Base-by-base conservation (phyloP, 2,113 vertebrate species). In the Hippopotamus amphibius region DNA sequence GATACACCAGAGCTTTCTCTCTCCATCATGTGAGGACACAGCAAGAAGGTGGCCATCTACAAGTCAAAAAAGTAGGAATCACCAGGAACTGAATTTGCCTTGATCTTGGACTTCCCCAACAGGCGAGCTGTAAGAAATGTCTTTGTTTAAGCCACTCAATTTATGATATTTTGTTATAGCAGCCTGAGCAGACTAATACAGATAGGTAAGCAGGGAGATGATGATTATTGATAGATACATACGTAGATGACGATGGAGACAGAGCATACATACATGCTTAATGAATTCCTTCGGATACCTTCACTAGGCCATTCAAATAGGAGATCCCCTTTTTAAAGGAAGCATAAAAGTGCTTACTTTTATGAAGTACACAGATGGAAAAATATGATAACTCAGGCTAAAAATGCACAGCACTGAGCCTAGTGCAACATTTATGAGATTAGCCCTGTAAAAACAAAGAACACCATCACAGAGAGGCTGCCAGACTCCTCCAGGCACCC, bases 361-460 rank as follows among this genome's bases (percentile, higher is more conserved):
- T 37, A 88, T 85, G 57, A 81, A 95, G 84, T 55, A 95, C 85
- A 89, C 22, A 95, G 30, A 76, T 89, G 46, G 41, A 72, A 97
- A 94, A 89, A 61, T 55, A 95, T 19, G 33, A 82, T 85, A 96
- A 95, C 61, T 86, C 37, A 85, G 48, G 28, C 61, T 92, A 83
- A 94, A 81, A 90, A 79, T 90, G 84, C 48, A 74, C 61, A 83
- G n/a, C 41, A 63, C 76, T 93, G 48, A 94, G 72, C 74, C 55
- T 72, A 55, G 26, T 71, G 72, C 83, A 94, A 66, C 46, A 50
- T 94, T 94, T 66, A 71, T 90, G 85, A 95, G 74, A 95, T 88
- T 14, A 90, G 37, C 11, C n/a, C 74, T 68, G 48, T 81, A 63
- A 96, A 94, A 92, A 91, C 95, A 95, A 94, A 79, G 63, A 76